These are phyloP conservation scores for Centropristis striata DNA, from an alignment of 2,113 vertebrate genomes.

Conservation along the genomic window DNA sequence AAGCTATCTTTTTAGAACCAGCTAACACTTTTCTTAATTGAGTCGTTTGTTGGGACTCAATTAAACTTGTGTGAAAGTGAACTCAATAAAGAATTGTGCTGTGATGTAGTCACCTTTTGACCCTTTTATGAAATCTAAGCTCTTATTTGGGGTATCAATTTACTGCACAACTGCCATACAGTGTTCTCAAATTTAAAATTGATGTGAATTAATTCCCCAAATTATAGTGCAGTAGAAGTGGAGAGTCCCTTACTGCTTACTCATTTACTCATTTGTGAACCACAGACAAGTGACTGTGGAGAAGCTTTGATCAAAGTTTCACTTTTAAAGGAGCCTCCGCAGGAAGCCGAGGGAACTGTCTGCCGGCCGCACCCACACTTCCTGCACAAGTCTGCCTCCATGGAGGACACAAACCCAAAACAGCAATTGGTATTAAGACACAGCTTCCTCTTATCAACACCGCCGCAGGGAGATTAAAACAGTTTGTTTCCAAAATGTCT, in stretches of 20 bases:
- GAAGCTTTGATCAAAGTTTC: constrained; percentile 63
- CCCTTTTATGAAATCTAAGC: constrained; percentile 47
- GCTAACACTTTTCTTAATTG: not conserved
- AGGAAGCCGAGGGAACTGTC: constrained; percentile 59
- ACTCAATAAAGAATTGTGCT: constrained; percentile 3
- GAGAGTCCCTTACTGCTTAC: constrained; percentile 43
- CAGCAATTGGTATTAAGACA: constrained; percentile 65
- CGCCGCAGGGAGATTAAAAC: constrained; percentile 54
- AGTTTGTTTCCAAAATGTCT: constrained; percentile 57
- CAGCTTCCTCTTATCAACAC: constrained; percentile 67
- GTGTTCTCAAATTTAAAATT: constrained; percentile 48
- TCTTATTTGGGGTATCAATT: constrained; percentile 18
- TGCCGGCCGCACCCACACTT: constrained; percentile 65
- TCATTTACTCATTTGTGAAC: constrained; percentile 74
- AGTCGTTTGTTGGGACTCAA: no score
- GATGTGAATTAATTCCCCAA: constrained; percentile 63
- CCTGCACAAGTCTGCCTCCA: constrained; percentile 63
- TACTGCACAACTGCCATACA: constrained; percentile 15
- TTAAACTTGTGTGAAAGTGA: not conserved
- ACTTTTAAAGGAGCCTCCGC: constrained; percentile 59
- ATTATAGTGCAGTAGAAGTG: constrained; percentile 61
- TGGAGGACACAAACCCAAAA: constrained; percentile 57
- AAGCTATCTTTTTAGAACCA: no score
- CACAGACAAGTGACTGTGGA: constrained; percentile 47
- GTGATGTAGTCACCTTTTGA: constrained; percentile 12